These are phyloP conservation scores for Herminia tarsipennalis DNA, from an alignment of 2,888 invertebrate genomes.

Conservation along the genomic window DNA sequence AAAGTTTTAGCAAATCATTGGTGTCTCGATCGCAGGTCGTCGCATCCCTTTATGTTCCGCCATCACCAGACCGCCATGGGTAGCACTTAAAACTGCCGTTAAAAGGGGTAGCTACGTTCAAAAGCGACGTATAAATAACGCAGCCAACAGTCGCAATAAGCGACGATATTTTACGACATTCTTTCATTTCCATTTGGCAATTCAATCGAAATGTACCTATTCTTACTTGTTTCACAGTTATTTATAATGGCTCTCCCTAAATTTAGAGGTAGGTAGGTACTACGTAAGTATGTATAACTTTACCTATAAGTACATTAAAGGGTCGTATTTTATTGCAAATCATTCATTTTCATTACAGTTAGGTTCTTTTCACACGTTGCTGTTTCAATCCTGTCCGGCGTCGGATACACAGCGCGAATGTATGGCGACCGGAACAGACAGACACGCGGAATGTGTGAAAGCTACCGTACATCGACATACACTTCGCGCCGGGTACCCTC, in stretches of 20 bases:
- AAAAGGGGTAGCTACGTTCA: constrained; percentile 78
- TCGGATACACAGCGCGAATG: too few species aligned
- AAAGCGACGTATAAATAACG: constrained; percentile 81
- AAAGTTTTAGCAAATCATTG: too few species aligned
- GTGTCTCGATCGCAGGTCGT: constrained; percentile 25
- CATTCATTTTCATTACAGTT: too few species aligned
- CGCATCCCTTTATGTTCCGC: constrained; percentile 27
- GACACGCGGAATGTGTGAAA: too few species aligned
- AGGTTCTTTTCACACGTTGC: too few species aligned
- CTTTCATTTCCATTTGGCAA: constrained; percentile 59
- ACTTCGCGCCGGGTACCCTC: too few species aligned
- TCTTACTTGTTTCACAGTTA: constrained; percentile 12
- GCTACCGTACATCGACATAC: too few species aligned
- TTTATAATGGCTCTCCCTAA: constrained; percentile 4
- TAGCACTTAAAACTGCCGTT: constrained; percentile 81
- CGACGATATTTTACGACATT: constrained; percentile 75
- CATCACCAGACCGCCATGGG: constrained; percentile 44
- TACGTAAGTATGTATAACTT: too few species aligned
- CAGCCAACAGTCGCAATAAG: constrained; percentile 65
- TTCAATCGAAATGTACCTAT: constrained; percentile 39
- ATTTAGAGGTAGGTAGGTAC: background rate
- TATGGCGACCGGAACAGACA: too few species aligned
- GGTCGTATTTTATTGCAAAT: too few species aligned
- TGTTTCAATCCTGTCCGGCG: too few species aligned
- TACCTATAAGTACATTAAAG: too few species aligned